phyloP scores from a whole-genome alignment of 2,888 invertebrate genomes.

The Molanna angustata region DNA sequence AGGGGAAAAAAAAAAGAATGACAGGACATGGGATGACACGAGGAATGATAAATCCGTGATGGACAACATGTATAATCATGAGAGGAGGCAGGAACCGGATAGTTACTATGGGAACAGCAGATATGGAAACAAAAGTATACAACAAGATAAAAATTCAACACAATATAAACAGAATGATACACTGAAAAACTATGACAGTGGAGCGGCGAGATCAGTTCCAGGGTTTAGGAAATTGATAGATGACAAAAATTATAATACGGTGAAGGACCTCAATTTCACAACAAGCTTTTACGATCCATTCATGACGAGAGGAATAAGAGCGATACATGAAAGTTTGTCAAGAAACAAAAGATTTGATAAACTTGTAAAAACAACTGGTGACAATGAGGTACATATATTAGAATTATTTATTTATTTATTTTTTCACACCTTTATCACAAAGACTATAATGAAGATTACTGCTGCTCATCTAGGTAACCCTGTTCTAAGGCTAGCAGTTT shows the following conservation, averaged over 20 bases:
- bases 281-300: slow-evolving; percentile 19
- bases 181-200: slow-evolving; percentile 21
- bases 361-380: slow-evolving; percentile 15
- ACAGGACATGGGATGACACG: slow-evolving; percentile 20
- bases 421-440: too few relatives aligned
- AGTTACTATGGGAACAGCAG: not conserved
- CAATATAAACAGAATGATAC: not conserved
- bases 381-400: slow-evolving; percentile 22
- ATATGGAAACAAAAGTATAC: not conserved
- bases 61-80: slow-evolving; percentile 20
- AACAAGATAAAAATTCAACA: slow-evolving; percentile 21
- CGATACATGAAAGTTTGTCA: not conserved
- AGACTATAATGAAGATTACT: too few relatives aligned
- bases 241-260: slow-evolving; percentile 7
- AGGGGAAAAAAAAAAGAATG: slow-evolving; percentile 6
- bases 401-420: too few relatives aligned
- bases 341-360: slow-evolving; percentile 17
- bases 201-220: slow-evolving; percentile 14
- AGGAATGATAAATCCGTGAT: slow-evolving; percentile 16
- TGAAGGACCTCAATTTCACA: slow-evolving; percentile 14
- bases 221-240: too few relatives aligned
- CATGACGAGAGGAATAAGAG: slow-evolving; percentile 13
- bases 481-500: too few relatives aligned
- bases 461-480: too few relatives aligned
- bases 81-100: slow-evolving; percentile 12